Percentiles rank a stretch among this genome's conserved stretches.
Conservation (phyloP, 2,113 vertebrate species). For the Phainopepla nitens region DNA sequence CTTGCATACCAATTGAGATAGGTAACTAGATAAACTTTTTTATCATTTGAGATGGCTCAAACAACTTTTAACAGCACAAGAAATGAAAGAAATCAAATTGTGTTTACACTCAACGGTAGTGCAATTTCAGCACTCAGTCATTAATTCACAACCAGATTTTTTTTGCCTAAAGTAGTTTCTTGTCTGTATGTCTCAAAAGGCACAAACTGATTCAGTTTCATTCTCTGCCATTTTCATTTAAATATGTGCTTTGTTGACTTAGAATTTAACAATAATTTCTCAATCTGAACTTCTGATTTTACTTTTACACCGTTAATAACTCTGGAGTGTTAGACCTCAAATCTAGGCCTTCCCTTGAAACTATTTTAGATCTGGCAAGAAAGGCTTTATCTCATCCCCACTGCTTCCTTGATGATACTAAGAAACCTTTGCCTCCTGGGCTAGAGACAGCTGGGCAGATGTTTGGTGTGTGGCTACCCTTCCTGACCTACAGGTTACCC, state of each 20-base stretch:
- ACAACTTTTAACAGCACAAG: background rate
- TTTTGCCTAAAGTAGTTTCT: background rate
- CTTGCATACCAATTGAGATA: background rate
- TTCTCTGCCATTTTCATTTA: background rate
- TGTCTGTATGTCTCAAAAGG: background rate
- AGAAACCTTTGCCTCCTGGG: background rate
- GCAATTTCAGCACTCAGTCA: background rate
- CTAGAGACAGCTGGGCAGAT: background rate
- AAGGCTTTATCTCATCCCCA: background rate
- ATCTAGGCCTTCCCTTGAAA: background rate
- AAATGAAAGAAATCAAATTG: background rate
- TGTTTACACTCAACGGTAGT: background rate
- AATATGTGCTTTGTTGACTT: background rate
- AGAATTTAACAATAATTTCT: background rate
- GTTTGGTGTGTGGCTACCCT: background rate
- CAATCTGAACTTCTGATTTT: background rate
- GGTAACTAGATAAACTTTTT: background rate
- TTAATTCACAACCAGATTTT: background rate
- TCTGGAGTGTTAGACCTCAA: background rate
- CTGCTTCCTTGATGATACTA: background rate
- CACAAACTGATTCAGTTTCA: background rate
- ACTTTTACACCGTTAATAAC: background rate
- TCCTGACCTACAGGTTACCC: background rate
- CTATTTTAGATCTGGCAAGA: background rate
- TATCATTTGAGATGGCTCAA: background rate